These are phyloP conservation scores for Bombyx mori DNA, from an alignment of 1,140 invertebrate species.

Conservation along the genomic window DNA sequence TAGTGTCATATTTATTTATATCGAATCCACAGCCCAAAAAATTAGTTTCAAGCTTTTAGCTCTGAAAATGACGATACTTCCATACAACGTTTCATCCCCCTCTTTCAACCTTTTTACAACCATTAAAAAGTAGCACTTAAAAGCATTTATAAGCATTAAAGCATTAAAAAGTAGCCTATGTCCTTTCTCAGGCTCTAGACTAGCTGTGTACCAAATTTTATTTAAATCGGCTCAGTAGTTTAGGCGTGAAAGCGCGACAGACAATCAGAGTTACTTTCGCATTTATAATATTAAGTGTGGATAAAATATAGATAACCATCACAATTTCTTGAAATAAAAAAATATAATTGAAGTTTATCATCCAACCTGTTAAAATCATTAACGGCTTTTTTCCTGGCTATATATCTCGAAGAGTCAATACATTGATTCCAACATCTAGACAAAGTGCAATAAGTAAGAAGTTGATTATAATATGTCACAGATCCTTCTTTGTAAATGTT, in stretches of 20 bases:
- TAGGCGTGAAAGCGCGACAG: slow-evolving; percentile 2
- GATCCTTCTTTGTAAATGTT: slow-evolving; percentile 85
- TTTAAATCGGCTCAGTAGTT: slow-evolving; percentile 4
- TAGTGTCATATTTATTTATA: too few relatives aligned
- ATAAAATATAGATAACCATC: too few relatives aligned
- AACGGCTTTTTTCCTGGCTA: slow-evolving; percentile 68
- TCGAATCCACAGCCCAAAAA: too few relatives aligned
- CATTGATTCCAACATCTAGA: slow-evolving; percentile 81
- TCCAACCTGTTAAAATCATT: slow-evolving; percentile 75
- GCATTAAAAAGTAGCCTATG: slow-evolving; percentile 13
- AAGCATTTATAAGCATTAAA: too few relatives aligned
- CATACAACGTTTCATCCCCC: too few relatives aligned
- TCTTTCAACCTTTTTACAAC: too few relatives aligned
- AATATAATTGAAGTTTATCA: not conserved
- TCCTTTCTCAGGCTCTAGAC: slow-evolving; percentile 10
- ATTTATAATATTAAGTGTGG: too few relatives aligned
- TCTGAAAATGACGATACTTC: too few relatives aligned
- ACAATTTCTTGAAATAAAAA: too few relatives aligned
- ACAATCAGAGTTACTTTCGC: slow-evolving; percentile 1
- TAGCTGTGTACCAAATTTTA: slow-evolving; percentile 9
- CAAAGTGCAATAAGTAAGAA: slow-evolving; percentile 77
- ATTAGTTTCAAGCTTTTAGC: too few relatives aligned
- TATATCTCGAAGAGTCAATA: slow-evolving; percentile 72
- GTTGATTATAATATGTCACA: slow-evolving; percentile 79
- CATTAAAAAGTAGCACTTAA: too few relatives aligned